These are phyloP conservation scores for Napeogenes sylphis DNA, from an alignment of 2,888 invertebrate species.

Conservation along the genomic window DNA sequence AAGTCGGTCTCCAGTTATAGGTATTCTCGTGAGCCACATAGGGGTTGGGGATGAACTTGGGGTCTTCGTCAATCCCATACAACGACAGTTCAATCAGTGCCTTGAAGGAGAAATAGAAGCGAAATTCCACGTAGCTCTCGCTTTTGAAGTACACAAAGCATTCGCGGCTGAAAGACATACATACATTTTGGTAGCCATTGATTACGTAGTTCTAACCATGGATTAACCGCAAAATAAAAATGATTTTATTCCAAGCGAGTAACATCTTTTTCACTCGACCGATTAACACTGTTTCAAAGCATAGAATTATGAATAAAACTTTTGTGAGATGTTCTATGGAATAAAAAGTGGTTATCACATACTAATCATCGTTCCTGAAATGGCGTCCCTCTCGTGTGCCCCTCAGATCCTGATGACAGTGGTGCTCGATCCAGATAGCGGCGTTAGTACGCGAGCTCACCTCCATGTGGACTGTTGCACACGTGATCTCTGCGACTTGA, in stretches of 20 bases:
- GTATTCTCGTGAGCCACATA: conserved; percentile 38
- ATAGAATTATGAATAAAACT: too few relatives aligned
- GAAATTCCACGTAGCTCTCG: conserved; percentile 50
- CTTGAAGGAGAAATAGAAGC: conserved; percentile 52
- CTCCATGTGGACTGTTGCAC: conserved; percentile 42
- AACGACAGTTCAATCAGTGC: conserved; percentile 44
- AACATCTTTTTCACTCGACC: too few relatives aligned
- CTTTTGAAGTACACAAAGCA: conserved; percentile 56
- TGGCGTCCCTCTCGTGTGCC: conserved; percentile 29
- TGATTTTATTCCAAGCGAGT: too few relatives aligned
- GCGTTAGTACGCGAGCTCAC: conserved; percentile 42
- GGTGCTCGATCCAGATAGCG: conserved; percentile 56
- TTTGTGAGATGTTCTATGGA: too few relatives aligned
- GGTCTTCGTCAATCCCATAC: conserved; percentile 39
- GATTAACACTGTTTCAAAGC: too few relatives aligned
- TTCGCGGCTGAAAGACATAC: conserved; percentile 41
- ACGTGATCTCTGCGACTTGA: conserved; percentile 43
- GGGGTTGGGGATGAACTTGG: conserved; percentile 37
- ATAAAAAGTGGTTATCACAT: conserved; percentile 10
- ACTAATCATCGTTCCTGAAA: conserved; percentile 35
- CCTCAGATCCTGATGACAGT: conserved; percentile 44
- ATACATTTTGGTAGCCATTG: not conserved
- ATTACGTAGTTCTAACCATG: too few relatives aligned
- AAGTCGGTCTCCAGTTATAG: conserved; percentile 34
- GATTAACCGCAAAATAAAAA: too few relatives aligned